These are phyloP conservation scores for Mesocentrotus franciscanus DNA, from an alignment of 53 echinoderm and acorn worm genomes.

Conservation along the genomic window DNA sequence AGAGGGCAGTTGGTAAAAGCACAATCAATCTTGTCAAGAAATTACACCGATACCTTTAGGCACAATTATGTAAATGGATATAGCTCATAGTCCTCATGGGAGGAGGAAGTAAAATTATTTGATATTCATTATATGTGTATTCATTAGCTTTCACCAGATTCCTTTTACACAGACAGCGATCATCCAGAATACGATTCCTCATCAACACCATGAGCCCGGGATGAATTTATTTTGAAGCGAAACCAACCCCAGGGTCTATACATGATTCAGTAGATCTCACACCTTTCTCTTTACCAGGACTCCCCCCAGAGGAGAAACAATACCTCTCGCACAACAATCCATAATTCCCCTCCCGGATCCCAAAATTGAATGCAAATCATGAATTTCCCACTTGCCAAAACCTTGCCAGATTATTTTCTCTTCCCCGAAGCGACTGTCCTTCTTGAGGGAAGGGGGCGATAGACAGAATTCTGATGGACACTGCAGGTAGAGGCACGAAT, in stretches of 20 bases:
- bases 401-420: constrained; percentile 36
- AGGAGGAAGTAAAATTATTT: background rate
- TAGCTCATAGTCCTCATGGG: background rate
- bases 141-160: background rate
- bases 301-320: constrained; percentile 36
- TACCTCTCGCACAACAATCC: constrained; percentile 52
- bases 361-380: constrained; percentile 49
- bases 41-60: background rate
- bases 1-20: background rate
- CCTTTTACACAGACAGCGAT: constrained; percentile 29
- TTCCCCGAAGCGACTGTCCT: background rate
- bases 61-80: background rate
- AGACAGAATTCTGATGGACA: constrained; percentile 24
- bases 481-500: constrained; percentile 33
- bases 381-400: constrained; percentile 48
- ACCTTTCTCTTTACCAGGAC: background rate
- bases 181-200: constrained; percentile 7
- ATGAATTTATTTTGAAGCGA: constrained; percentile 34
- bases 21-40: background rate
- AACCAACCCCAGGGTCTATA: constrained; percentile 26
- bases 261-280: constrained; percentile 43
- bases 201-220: background rate
- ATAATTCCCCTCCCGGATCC: background rate
- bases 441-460: constrained; percentile 28
- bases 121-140: constrained; percentile 27